Conservation (phyloP, 1,140 invertebrate species). For the Vollenhovia emeryi region DNA sequence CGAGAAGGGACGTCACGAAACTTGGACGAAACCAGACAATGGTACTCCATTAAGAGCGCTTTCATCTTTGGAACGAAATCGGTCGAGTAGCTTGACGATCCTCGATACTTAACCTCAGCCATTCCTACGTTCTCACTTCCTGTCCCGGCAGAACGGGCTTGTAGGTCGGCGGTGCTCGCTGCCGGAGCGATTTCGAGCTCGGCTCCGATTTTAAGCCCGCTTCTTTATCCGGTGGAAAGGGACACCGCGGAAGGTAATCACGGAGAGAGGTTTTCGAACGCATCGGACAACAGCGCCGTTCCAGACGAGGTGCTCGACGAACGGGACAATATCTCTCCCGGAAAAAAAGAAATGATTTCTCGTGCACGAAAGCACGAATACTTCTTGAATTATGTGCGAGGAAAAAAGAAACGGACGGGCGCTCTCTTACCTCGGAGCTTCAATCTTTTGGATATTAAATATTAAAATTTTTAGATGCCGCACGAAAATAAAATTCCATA, state of each 20-base stretch:
- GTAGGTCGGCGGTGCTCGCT: slow-evolving; percentile 16
- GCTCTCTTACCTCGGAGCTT: neutral
- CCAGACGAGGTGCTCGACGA: neutral
- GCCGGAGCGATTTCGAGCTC: slow-evolving; percentile 29
- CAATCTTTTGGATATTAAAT: neutral
- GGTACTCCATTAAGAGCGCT: slow-evolving; percentile 68
- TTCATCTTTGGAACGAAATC: slow-evolving; percentile 64
- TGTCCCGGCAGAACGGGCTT: slow-evolving; percentile 16
- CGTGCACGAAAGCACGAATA: slow-evolving; percentile 2
- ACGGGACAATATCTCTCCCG: neutral
- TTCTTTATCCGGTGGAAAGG: neutral
- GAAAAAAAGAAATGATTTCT: slow-evolving; percentile 21
- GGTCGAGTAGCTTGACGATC: slow-evolving; percentile 63
- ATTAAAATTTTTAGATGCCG: neutral
- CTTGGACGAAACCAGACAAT: slow-evolving; percentile 67
- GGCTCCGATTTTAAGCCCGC: slow-evolving; percentile 45
- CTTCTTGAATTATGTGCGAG: neutral
- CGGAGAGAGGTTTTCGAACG: slow-evolving; percentile 35
- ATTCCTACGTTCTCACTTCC: slow-evolving; percentile 32
- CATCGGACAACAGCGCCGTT: slow-evolving; percentile 24
- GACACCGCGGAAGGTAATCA: slow-evolving; percentile 31
- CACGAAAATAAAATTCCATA: neutral
- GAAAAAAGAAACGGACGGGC: neutral
- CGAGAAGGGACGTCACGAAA: slow-evolving; percentile 33
- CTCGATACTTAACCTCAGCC: slow-evolving; percentile 66